Conservation (phyloP, 2,113 vertebrate species). For the Zosterops japonicus region DNA sequence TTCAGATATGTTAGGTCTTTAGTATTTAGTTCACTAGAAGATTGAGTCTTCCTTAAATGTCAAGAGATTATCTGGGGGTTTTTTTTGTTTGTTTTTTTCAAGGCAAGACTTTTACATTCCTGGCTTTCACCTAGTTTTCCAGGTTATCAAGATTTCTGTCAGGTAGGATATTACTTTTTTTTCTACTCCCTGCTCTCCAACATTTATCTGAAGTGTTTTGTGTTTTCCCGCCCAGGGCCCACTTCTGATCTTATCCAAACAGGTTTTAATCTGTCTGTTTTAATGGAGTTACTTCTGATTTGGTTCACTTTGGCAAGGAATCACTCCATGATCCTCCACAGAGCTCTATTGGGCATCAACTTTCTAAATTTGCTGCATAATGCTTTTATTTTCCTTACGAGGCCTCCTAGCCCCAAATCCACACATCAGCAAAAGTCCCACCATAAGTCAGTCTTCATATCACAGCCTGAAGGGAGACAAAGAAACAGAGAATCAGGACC, state of each 20-base stretch:
- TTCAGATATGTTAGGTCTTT: background rate
- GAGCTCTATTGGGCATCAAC: background rate
- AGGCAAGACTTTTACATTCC: background rate
- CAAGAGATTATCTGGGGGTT: background rate
- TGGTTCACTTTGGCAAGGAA: background rate
- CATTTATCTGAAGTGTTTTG: constrained; percentile 35
- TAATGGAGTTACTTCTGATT: constrained; percentile 12
- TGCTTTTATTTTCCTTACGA: background rate
- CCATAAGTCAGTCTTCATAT: background rate
- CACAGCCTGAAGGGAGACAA: background rate
- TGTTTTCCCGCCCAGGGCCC: constrained; percentile 1
- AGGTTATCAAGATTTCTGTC: constrained; percentile 22
- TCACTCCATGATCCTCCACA: rapidly evolving
- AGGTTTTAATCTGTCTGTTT: background rate
- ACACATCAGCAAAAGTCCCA: background rate
- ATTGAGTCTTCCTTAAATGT: background rate
- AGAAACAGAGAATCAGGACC: background rate
- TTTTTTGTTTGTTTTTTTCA: background rate
- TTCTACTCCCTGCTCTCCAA: background rate
- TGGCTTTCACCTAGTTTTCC: background rate
- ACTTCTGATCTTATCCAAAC: background rate
- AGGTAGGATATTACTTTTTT: constrained; percentile 1
- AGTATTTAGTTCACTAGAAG: background rate
- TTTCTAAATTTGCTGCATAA: background rate
- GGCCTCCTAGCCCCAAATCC: background rate